phyloP scores from a whole-genome alignment of 2,797 vertebrate genomes.

The Eospalax fontanierii region DNA sequence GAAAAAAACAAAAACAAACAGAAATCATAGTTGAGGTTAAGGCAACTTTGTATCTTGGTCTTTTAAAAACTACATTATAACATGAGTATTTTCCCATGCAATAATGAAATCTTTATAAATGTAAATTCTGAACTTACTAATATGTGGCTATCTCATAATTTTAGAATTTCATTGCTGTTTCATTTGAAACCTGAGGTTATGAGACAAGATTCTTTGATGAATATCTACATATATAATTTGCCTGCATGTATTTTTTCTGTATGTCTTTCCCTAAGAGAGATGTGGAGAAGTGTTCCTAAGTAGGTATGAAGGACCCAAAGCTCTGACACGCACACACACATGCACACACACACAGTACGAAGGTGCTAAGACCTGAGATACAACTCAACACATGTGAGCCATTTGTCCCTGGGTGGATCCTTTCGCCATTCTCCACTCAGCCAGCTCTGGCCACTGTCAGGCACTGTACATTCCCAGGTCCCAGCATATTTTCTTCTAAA shows the following conservation, averaged over 20 bases:
- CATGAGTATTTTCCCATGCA: background rate
- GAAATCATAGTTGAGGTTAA: constrained; percentile 35
- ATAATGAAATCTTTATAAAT: constrained; percentile 38
- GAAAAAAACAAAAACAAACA: too few relatives aligned
- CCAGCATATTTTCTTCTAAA: background rate
- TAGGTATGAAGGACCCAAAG: background rate
- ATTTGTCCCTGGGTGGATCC: background rate
- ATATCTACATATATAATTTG: background rate
- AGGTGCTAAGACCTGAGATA: too few relatives aligned
- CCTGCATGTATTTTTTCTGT: background rate
- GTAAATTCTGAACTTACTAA: constrained; percentile 19
- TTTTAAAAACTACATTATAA: constrained; percentile 34
- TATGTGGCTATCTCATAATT: background rate
- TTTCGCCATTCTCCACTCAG: background rate
- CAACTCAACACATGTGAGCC: background rate
- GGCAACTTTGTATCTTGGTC: background rate
- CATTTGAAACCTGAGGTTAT: background rate
- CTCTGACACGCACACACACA: background rate
- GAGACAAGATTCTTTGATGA: background rate
- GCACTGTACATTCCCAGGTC: background rate
- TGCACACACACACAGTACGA: background rate
- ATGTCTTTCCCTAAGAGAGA: background rate
- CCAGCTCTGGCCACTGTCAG: background rate
- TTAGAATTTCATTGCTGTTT: background rate
- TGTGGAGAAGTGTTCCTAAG: background rate